These are phyloP conservation scores for Caenorhabditis auriculariae DNA, from an alignment of 2,888 invertebrate species.

Conservation along the genomic window DNA sequence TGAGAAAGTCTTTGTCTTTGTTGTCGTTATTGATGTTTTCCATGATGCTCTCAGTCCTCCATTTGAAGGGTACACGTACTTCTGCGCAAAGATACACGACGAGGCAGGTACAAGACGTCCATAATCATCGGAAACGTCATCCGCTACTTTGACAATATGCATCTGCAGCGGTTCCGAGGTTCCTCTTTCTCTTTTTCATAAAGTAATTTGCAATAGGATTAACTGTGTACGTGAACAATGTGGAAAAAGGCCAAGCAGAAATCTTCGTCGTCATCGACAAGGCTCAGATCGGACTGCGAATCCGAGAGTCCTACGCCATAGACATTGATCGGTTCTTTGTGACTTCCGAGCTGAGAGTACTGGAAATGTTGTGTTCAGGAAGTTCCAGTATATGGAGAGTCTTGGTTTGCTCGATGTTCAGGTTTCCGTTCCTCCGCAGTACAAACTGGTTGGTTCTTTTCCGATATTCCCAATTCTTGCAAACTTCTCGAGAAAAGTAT, in stretches of 20 bases:
- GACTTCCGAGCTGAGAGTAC: too few relatives aligned
- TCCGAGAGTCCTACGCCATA: constrained; percentile 46
- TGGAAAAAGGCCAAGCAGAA: constrained; percentile 54
- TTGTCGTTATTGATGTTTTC: too few relatives aligned
- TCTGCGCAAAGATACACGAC: constrained; percentile 55
- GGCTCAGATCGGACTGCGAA: constrained; percentile 49
- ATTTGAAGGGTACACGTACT: constrained; percentile 32
- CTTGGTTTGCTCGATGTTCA: constrained; percentile 53
- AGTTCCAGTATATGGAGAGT: constrained; percentile 41
- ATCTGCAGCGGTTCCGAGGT: constrained; percentile 53
- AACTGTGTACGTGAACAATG: constrained; percentile 57
- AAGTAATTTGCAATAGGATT: constrained; percentile 33
- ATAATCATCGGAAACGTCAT: constrained; percentile 55
- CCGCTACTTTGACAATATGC: constrained; percentile 59
- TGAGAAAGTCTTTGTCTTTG: too few relatives aligned
- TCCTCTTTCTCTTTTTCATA: background rate
- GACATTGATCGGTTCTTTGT: constrained; percentile 55
- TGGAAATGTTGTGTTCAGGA: too few relatives aligned
- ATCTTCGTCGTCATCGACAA: constrained; percentile 57
- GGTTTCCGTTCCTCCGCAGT: constrained; percentile 48
- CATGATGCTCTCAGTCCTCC: too few relatives aligned
- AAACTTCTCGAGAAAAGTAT: background rate
- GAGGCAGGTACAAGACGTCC: constrained; percentile 56
- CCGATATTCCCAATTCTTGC: too few relatives aligned
- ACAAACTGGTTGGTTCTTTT: constrained; percentile 35